Percentiles rank a stretch among this genome's conserved stretches.
phyloP scores from a whole-genome alignment of 2,797 vertebrate genomes.

The Eospalax fontanierii region DNA sequence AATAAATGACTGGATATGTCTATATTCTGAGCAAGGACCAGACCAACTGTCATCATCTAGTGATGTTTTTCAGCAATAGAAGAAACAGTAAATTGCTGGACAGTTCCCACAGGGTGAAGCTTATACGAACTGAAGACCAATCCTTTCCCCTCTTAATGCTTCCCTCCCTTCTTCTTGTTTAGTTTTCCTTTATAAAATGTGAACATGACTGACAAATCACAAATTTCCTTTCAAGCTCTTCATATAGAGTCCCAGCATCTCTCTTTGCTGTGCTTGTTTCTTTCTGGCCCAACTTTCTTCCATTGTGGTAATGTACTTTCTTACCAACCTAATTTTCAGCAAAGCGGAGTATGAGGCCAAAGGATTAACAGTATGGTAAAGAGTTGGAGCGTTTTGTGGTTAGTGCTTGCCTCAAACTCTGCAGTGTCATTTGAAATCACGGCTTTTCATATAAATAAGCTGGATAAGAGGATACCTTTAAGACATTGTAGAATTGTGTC shows the following conservation, averaged over 20 bases:
- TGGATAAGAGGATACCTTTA: constrained; percentile 42
- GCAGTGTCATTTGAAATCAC: constrained; percentile 34
- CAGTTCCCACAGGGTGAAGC: constrained; percentile 78
- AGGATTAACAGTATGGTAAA: constrained; percentile 12
- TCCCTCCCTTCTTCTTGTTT: not conserved
- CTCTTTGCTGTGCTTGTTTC: constrained; percentile 71
- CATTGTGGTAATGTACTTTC: constrained; percentile 62
- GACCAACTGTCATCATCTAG: constrained; percentile 53
- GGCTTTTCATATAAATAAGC: not conserved
- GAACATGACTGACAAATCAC: constrained; percentile 55
- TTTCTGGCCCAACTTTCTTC: constrained; percentile 71
- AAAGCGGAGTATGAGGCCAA: not conserved
- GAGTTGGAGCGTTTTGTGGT: constrained; percentile 30
- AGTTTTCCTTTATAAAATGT: constrained; percentile 74
- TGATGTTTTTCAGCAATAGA: constrained; percentile 59
- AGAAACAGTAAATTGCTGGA: constrained; percentile 69
- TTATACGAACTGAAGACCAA: constrained; percentile 82
- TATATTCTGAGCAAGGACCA: constrained; percentile 70
- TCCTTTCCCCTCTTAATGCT: constrained; percentile 20
- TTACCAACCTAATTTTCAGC: constrained; percentile 63
- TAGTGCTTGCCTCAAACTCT: constrained; percentile 61
- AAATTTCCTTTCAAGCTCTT: constrained; percentile 81
- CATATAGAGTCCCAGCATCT: constrained; percentile 58
- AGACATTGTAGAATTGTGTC: constrained; percentile 79
- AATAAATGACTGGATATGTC: not conserved